Percentiles rank a stretch among this genome's conserved stretches.
These are phyloP conservation scores for Donacobius atricapilla DNA, from an alignment of 2,113 vertebrate species.

Conservation along the genomic window DNA sequence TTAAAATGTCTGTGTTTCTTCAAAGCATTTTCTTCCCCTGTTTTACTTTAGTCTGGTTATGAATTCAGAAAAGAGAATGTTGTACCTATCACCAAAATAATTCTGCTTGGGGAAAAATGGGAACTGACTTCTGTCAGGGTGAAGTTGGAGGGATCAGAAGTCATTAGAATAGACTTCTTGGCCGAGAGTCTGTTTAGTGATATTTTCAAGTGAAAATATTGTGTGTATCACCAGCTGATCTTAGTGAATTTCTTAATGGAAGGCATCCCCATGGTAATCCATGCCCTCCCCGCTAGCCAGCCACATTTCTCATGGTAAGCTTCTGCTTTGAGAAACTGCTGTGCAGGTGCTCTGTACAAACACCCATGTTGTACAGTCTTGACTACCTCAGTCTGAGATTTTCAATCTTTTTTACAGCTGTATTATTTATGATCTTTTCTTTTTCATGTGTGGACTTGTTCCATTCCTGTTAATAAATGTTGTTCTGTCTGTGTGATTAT, in stretches of 20 bases:
- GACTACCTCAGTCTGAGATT: constrained; percentile 18
- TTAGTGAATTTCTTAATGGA: not conserved
- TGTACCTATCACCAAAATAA: not conserved
- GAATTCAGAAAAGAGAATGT: constrained; percentile 34
- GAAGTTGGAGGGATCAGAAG: constrained; percentile 52
- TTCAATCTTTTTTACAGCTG: constrained; percentile 48
- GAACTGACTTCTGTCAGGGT: constrained; percentile 57
- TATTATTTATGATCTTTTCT: constrained; percentile 65
- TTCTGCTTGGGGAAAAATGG: constrained; percentile 54
- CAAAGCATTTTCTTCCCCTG: constrained; percentile 43
- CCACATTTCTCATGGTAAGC: constrained; percentile 11
- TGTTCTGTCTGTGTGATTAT: constrained; percentile 82
- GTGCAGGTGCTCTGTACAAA: constrained; percentile 29
- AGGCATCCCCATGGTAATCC: not conserved
- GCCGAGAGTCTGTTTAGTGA: constrained; percentile 24
- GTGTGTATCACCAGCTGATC: not conserved
- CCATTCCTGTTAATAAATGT: constrained; percentile 81
- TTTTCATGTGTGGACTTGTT: constrained; percentile 61
- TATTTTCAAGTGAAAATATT: not conserved
- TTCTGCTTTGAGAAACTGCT: not conserved
- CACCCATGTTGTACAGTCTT: not conserved
- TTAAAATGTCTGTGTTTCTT: constrained; percentile 67
- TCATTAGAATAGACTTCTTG: constrained; percentile 61
- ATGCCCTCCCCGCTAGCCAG: not conserved
- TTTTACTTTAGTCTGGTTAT: constrained; percentile 35